Evolutionary conservation across 1,140 invertebrate species (phyloP), one percentile per base, ranked within the genome.

Genomic region (Polyergus mexicanus): DNA sequence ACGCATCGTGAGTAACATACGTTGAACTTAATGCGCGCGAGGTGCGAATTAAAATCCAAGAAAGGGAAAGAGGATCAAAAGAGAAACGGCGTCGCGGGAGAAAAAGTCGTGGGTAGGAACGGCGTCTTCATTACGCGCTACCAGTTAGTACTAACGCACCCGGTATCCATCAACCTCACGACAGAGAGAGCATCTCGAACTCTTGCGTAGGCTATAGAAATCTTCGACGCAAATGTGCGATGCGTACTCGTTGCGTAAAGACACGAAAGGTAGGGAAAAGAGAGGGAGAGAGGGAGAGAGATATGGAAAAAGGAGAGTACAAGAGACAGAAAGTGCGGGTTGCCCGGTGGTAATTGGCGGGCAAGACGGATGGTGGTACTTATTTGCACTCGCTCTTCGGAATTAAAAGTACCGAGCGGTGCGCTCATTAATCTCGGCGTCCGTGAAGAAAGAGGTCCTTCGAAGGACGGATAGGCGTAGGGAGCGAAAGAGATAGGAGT

Each of bases 341-440:
- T 91, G 89, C 88, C 85, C 90, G 88, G 92, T 90, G 91, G 89
- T 94, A 94, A 94, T 94, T 94, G 94, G 94, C 92, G 93, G 91
- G 78, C 90, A 94, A 94, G 93, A 94, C 93, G 92, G 90, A 94
- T 94, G 93, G 86, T 88, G 90, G 92, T 94, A 92, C 91, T 94
- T 94, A 94, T 94, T 94, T 94, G 93, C 93, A 94, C 93, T 93
- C 90, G 85, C 88, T 93, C 93, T 92, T 88, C 84, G 89, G 92
- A 94, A 94, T 94, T 94, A 94, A 94, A 94, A 94, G 92, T 94
- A 88, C 92, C 90, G 91, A 94, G 92, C 93, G 90, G 91, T 90
- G 88, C 80, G 85, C 89, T 91, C 91, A 93, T 94, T 92, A 93
- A 94, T 94, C 93, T 92, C 91, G 62, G 68, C 47, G 84, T 88